Evolutionary conservation across 2,113 vertebrate species (phyloP), one percentile per base, ranked within the genome.

Genomic region (Aythya baeri): DNA sequence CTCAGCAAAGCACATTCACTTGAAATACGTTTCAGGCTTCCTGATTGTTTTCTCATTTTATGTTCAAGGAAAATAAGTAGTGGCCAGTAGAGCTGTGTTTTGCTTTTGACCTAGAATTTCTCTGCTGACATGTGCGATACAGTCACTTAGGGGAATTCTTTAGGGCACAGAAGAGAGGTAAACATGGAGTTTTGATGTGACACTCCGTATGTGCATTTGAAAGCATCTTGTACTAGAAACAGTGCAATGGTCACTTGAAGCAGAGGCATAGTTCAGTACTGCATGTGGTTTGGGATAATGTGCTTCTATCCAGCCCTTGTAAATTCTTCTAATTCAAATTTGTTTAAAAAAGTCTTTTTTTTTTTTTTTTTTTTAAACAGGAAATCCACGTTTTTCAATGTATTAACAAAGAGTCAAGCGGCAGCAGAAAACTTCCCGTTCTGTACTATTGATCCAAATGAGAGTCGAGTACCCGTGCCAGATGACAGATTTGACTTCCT

Each of bases 301-400:
- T 17, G 11, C 44, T 89, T 78, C 55, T 58, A 4, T 73, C 14
- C 25, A 66, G 6, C 44, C 10, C 27, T 94, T 78, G 46, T 41
- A 61, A 82, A 44, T 72, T 46, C 25, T 84, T 83, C 26, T 54
- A 3, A 61, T 26, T 75, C 63, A 77, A 89, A 36, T 62, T 85
- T 31, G 15, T 52, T 61, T 55, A 70, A 86, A 21, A 74, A 85
- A 1, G 2, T 61, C 76, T 93, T 59, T 41, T 41, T 41, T 41
- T 41, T 38, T 41, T 41, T 93, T 38, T 93, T 59, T 41, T 41
- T 41, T 41, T 41, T 93, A 34, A 97, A n/a, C 97, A 99, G 99
- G 98, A 99, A 99, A 97, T 99, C 99, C 13, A 99, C 99, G 1
- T 99, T 99, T 98, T 99, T 99, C 97, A 99, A 99, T 80, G 99